Conservation (phyloP, 2,888 invertebrate genomes). For the Ectemnius continuus region DNA sequence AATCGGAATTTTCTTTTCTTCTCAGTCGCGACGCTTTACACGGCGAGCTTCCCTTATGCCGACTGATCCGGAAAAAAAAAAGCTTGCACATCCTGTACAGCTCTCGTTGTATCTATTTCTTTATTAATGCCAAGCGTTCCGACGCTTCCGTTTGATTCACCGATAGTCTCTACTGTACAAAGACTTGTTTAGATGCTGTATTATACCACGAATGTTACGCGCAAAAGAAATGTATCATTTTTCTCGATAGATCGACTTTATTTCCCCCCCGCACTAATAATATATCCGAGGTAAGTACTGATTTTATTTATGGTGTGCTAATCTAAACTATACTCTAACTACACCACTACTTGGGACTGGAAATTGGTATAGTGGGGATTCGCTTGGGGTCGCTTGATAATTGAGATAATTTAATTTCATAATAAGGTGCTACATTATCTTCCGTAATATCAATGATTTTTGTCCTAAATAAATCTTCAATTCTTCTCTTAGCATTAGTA, state of each 20-base stretch:
- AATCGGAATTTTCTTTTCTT: neutral
- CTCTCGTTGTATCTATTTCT: conserved; percentile 38
- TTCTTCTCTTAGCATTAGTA: conserved; percentile 21
- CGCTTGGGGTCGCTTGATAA: conserved; percentile 15
- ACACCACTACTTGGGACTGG: no score
- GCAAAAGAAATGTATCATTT: conserved; percentile 32
- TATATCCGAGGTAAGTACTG: no score
- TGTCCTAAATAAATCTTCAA: conserved; percentile 35
- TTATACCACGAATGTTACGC: conserved; percentile 29
- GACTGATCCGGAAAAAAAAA: conserved; percentile 24
- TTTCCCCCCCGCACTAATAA: no score
- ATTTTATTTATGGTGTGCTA: no score
- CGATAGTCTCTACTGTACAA: conserved; percentile 8
- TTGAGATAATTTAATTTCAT: conserved; percentile 48
- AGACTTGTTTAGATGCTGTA: conserved; percentile 30
- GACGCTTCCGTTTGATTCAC: conserved; percentile 11
- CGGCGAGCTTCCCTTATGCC: conserved; percentile 11
- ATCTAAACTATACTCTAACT: no score
- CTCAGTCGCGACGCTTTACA: conserved; percentile 18
- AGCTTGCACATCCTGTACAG: conserved; percentile 13
- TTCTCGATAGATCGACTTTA: conserved; percentile 36
- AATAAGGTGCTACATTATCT: conserved; percentile 51
- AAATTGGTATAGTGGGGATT: no score
- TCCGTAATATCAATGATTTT: conserved; percentile 22
- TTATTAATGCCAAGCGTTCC: conserved; percentile 6